Conservation (phyloP, 2,888 invertebrate genomes). For the Limnephilus auricula region DNA sequence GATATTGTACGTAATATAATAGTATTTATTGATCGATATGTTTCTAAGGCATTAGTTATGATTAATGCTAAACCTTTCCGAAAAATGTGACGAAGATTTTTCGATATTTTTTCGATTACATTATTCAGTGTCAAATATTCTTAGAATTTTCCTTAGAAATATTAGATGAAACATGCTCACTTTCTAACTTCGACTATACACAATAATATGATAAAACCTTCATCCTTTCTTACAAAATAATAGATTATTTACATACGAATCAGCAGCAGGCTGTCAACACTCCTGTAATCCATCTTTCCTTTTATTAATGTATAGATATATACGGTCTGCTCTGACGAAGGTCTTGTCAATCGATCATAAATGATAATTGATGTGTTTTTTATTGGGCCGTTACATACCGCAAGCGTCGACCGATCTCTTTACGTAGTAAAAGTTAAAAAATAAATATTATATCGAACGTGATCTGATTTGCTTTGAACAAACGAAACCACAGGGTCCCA, state of each 20-base stretch:
- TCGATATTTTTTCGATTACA: not conserved
- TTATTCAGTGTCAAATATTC: not conserved
- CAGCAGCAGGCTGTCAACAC: conserved; percentile 8
- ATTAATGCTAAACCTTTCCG: not conserved
- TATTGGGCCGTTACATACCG: not conserved
- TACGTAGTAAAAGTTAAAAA: not conserved
- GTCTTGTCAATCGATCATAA: conserved; percentile 41
- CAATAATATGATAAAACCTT: not conserved
- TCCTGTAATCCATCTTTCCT: conserved; percentile 27
- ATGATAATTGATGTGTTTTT: conserved; percentile 43
- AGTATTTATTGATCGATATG: no score
- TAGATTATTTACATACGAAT: conserved; percentile 20
- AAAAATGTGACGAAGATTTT: not conserved
- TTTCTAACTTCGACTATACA: not conserved
- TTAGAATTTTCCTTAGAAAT: not conserved
- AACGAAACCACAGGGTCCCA: not conserved
- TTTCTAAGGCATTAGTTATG: no score
- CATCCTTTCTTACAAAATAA: not conserved
- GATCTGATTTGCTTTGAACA: conserved; percentile 41
- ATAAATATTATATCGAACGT: not conserved
- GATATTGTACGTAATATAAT: no score
- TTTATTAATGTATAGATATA: not conserved
- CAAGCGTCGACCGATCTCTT: not conserved
- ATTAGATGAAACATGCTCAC: not conserved
- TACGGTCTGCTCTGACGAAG: not conserved